Evolutionary conservation across 2,797 vertebrate species (phyloP), one percentile per base, ranked within the genome.

Genomic region (Brotula barbata): DNA sequence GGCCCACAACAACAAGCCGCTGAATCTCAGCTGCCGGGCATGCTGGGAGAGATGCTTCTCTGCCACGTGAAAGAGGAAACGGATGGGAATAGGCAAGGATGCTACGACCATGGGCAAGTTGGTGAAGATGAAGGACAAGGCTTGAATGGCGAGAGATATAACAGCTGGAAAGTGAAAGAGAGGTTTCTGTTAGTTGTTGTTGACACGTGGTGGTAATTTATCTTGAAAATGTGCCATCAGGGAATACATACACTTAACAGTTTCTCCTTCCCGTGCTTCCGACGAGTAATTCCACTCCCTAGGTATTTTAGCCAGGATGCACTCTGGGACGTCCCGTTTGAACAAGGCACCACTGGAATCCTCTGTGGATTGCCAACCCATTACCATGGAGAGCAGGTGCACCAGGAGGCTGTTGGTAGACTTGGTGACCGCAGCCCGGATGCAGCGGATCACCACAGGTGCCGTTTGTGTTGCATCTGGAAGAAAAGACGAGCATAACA

Each of bases 51-150:
- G 92, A 85, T 92, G 92, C 85, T 91, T 94, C 90, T 98, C 95
- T 67, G 93, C 92, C 80, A 92, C 84, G 85, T 91, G 89, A 92
- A 97, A 96, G 75, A 99, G 92, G 89, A 92, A 94, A 75, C 96
- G 96, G 82, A 98, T 58, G 66, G 97, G 84, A 61, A 94, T 90
- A 85, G 95, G 95, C 83, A 98, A 86, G 63, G 94, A 95, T 73
- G 93, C 92, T 85, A 97, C 93, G 68, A 91, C 91, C 42, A 90
- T 90, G 71, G 95, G 94, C 86, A 98, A 91, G 89, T 95, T 94
- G 89, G 92, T 91, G 89, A 96, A 95, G 88, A 98, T 88, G 90
- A 95, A 92, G 87, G 94, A 94, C 55, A 97, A 75, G 59, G 93
- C 93, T 86, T 96, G 93, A 83, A 93, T 89, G 68, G 90, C 89